These are phyloP conservation scores for Trididemnum miniatum DNA, from an alignment of 23 tunicate genomes.

Conservation along the genomic window DNA sequence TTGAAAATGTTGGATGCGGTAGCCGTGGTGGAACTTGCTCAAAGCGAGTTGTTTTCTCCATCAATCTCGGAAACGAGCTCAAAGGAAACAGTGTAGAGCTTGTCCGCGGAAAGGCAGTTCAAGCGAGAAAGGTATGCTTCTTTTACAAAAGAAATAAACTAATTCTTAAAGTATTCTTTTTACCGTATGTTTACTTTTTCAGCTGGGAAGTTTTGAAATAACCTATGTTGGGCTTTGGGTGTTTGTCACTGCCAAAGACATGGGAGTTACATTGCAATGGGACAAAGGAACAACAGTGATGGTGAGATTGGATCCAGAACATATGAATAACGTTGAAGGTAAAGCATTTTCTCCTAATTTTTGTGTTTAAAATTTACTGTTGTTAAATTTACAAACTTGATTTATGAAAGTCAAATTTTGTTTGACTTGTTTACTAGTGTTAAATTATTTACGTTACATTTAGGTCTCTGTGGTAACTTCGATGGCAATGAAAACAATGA, in stretches of 20 bases:
- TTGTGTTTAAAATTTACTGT: no score
- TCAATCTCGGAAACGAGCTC: constrained; percentile 66
- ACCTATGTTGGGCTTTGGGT: constrained; percentile 96
- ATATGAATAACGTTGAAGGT: constrained; percentile 88
- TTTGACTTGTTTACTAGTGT: no score
- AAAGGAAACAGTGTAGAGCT: constrained; percentile 83
- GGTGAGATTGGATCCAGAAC: constrained; percentile 79
- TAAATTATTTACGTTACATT: no score
- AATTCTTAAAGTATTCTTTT: no score
- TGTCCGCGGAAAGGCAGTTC: constrained; percentile 90
- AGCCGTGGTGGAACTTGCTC: constrained; percentile 90
- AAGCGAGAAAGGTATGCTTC: constrained; percentile 66
- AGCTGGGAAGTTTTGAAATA: constrained; percentile 93
- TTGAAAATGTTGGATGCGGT: constrained; percentile 92
- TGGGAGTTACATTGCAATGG: constrained; percentile 96
- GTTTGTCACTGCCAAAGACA: constrained; percentile 80
- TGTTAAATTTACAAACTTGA: no score
- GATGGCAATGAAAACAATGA: constrained; percentile 91
- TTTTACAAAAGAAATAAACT: no score
- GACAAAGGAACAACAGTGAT: constrained; percentile 82
- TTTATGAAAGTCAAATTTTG: no score
- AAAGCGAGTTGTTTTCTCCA: constrained; percentile 80
- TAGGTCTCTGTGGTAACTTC: constrained; percentile 96
- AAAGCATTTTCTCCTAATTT: not conserved
- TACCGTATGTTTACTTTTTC: not conserved